These are phyloP conservation scores for Raphicerus campestris DNA, from an alignment of 2,113 vertebrate genomes.

Conservation along the genomic window DNA sequence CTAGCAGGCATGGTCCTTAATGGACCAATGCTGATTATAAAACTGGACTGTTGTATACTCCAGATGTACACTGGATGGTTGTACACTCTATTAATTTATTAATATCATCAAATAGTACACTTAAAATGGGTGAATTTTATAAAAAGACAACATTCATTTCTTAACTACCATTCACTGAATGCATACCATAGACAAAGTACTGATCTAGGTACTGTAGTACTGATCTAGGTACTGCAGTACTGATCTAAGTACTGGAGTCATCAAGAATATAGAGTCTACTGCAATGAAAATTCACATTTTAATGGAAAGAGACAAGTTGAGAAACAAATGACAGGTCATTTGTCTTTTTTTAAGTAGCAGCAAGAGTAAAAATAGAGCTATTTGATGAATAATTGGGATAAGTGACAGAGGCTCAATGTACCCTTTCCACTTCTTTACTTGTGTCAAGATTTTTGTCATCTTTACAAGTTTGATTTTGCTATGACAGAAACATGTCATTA, in stretches of 20 bases:
- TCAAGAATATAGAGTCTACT: neutral
- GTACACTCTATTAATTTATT: neutral
- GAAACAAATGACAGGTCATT: neutral
- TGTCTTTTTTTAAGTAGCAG: neutral
- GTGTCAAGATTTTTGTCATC: neutral
- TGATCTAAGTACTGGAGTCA: neutral
- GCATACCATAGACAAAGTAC: neutral
- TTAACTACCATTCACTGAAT: neutral
- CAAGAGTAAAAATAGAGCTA: neutral
- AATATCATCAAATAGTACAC: neutral
- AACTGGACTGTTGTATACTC: neutral
- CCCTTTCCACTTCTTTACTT: neutral
- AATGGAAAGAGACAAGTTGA: neutral
- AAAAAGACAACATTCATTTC: neutral
- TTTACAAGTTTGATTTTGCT: neutral
- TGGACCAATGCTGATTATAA: neutral
- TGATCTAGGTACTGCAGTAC: neutral
- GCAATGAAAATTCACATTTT: neutral
- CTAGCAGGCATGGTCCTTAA: neutral
- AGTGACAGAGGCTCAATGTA: neutral
- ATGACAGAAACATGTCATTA: neutral
- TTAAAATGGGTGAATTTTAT: constrained; percentile 7
- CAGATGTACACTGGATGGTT: neutral
- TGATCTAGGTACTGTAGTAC: neutral
- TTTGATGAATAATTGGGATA: neutral